Base-by-base conservation (phyloP, 2,113 vertebrate species). In the Calyptomena viridis region DNA sequence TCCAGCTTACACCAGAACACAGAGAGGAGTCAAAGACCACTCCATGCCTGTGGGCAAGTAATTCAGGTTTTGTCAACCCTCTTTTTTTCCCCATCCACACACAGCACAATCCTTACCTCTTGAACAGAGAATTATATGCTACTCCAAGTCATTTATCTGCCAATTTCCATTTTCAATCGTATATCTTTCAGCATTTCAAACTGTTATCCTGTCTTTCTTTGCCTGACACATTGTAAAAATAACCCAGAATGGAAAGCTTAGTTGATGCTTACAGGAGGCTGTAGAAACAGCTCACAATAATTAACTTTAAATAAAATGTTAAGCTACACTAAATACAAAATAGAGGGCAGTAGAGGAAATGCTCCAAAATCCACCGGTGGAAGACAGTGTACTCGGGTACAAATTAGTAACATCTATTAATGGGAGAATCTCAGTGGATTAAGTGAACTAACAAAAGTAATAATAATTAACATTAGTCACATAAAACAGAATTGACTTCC, bases 301-400 rank as follows among this genome's bases (percentile, higher is more conserved):
- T 93, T 94, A 94, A 75, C 83, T 95, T 84, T 50, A 85, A 94
- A 89, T 94, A 76, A 90, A 84, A 91, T 35, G 63, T 72, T 78
- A 68, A 89, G 82, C 77, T 56, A 33, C 31, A 42, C 64, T 79
- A 89, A 92, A 78, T 35, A 31, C 44, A 89, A 81, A 55, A 53
- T 10, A 87, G 83, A 96, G 82, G 73, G 28, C 35, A 56, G 44
- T 59, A 24, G 30, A 64, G 69, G 44, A 90, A 90, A 58, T 42
- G 76, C 86, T 95, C 74, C 25, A 46, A 93, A 96, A 84, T 33
- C 44, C 73, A 64, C 44, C 40, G 62, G 86, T 92, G 80, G 53
- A 79, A 90, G 68, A 31, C 47, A 52, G 22, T 27, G 47, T 28
- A 27, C 79, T 59, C 44, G 89, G 46, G 86, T 66, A 78, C 53